Base-by-base conservation (phyloP, 2,113 vertebrate species). In the Chaenocephalus aceratus region DNA sequence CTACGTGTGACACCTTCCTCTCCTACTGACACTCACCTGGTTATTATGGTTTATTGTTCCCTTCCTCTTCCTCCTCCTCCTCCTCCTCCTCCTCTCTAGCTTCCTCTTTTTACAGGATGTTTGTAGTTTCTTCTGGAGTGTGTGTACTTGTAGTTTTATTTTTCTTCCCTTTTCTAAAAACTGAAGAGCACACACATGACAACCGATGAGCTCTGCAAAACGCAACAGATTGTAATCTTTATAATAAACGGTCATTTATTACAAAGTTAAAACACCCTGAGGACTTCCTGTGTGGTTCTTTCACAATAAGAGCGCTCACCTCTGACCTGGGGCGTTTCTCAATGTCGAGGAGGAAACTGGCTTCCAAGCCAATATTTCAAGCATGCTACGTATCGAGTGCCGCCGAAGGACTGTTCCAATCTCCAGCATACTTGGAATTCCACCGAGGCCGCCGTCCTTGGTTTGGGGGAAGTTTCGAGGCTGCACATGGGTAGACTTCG, bases 201-300 rank as follows among this genome's bases (percentile, higher is more conserved):
- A 91, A 84, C 87, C 57, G 79, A 79, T 80, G 85, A 89, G 89
- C 88, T 90, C 89, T 89, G 83, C 75, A 41, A 30, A 85, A 84
- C 75, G 62, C 77, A 79, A 92, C 89, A 87, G 88, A 90, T 87
- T 91, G 90, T 91, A 91, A 92, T 48, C 88, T 93, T 93, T 93
- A 86, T 93, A 93, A 92, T 93, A 93, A 93, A 92, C 75, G 5
- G 63, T 92, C 80, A 87, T 92, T 92, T 92, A 93, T 80, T 89
- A 92, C 85, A 75, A 86, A 89, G 63, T 54, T 10, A 57, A 56
- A 23, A 0, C 23, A 1, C 1, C 0, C 0, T 41, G 5, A 41
- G 36, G 74, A 18, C 14, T 77, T 67, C 41, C 0, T 5, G 68
- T 80, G 23, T 83, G 57, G 23, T 86, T 75, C 46, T 79, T 88